A percentile compares a stretch with the other conserved stretches of the same genome.
phyloP scores from a whole-genome alignment of 2,113 vertebrate species.

The Lanius collurio region DNA sequence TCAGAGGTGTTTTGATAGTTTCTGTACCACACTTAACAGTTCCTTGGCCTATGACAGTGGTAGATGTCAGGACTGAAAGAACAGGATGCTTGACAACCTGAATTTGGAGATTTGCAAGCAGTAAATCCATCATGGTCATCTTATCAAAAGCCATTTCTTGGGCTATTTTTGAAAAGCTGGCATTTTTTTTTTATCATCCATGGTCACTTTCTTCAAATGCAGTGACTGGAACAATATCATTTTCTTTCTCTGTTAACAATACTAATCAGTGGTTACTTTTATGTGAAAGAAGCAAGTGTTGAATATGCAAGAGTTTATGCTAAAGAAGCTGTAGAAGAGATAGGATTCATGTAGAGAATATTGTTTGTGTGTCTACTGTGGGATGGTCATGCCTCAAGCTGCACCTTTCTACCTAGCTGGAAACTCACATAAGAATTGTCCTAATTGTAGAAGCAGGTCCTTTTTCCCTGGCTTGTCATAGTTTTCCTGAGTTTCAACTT shows the following conservation, averaged over 20 bases:
- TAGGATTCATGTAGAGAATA: neutral
- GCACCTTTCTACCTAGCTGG: neutral
- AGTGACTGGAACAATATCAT: neutral
- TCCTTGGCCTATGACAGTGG: neutral
- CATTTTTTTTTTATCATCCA: neutral
- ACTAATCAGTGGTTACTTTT: neutral
- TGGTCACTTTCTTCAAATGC: neutral
- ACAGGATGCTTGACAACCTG: neutral
- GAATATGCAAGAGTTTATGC: neutral
- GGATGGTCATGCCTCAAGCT: accelerated
- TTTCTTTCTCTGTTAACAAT: neutral
- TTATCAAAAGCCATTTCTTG: neutral
- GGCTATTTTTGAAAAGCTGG: neutral
- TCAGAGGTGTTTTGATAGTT: neutral
- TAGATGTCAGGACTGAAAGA: neutral
- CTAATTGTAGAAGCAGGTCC: neutral
- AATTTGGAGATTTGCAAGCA: neutral
- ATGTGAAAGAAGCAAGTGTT: neutral
- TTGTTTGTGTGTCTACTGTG: neutral
- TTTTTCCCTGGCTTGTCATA: neutral
- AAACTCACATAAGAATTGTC: neutral
- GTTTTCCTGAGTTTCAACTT: neutral
- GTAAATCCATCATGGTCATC: neutral
- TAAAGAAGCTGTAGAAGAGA: neutral
- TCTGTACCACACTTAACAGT: neutral